Evolutionary conservation across 1,140 invertebrate genomes (phyloP).

Genomic region (Plectrocnemia conspersa): DNA sequence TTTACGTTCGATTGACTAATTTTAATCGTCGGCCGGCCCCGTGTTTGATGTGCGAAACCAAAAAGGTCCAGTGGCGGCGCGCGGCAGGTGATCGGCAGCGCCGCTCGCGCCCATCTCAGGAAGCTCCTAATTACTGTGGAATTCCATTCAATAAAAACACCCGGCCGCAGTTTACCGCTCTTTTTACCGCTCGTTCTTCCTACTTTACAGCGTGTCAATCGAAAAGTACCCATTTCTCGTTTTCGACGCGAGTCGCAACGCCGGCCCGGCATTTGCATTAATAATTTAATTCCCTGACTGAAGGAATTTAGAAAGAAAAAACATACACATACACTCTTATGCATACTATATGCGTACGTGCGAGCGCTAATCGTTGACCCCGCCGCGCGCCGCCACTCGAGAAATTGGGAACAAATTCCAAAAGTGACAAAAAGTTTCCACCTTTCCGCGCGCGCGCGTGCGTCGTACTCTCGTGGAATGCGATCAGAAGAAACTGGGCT

Average conservation of each 20-base stretch:
- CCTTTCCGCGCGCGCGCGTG: no score
- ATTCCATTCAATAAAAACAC: conserved; percentile 22
- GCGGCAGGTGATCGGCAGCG: conserved; percentile 20
- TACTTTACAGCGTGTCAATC: neutral
- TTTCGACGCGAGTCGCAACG: no score
- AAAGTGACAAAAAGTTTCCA: no score
- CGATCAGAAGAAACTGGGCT: no score
- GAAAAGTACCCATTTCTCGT: neutral
- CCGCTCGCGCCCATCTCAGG: conserved; percentile 18
- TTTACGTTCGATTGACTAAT: no score
- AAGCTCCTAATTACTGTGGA: conserved; percentile 23
- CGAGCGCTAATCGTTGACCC: neutral
- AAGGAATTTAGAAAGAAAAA: no score
- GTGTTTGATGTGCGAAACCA: neutral
- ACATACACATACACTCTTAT: no score
- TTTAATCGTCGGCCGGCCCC: neutral
- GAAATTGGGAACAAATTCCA: no score
- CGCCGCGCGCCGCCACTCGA: neutral
- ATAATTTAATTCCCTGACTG: no score
- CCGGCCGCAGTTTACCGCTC: conserved; percentile 20
- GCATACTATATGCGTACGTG: no score
- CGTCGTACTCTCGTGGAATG: no score
- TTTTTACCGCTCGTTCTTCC: conserved; percentile 11
- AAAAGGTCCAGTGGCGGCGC: neutral
- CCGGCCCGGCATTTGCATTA: neutral